Base-by-base conservation (phyloP, 2,113 vertebrate genomes). In the Mustelus asterias region DNA sequence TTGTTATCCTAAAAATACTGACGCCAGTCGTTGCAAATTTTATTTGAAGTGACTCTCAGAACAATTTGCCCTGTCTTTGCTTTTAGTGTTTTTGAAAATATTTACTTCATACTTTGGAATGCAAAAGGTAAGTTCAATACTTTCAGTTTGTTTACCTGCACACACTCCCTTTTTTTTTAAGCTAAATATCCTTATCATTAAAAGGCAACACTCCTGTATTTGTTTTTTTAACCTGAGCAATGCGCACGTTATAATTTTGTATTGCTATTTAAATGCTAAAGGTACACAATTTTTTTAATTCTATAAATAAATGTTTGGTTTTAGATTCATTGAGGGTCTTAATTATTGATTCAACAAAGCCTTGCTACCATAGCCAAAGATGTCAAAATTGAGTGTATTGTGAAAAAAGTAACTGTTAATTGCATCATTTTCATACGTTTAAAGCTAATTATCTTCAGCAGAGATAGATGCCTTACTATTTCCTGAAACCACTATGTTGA, bases 371-470 rank as follows among this genome's bases (percentile, higher is more conserved):
- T 76, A 11, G 89, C n/a, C 37, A 93, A 67, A 93, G 1, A n/a
- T n/a, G n/a, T 65, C 60, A 93, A 93, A 29, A 65, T n/a, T 93
- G 24, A 37, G 16, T 37, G 6, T 37, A n/a, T 93, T 93, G 60
- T 65, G 60, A 65, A 93, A 93, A 93, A 93, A 37, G 89, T 93
- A 93, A 65, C 60, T 65, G 89, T 93, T 93, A 93, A 37, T 93
- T 93, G 60, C 89, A 93, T 65, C 89, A 92, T 6, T 93, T 93
- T n/a, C 20, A 11, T 37, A 37, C n/a, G n/a, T 93, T 93, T 65
- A 37, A 93, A 65, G 89, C n/a, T n/a, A 63, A 93, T 93, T 93
- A 93, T 93, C 60, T 88, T 93, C 29, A 65, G n/a, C 33, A 93
- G 33, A 65, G 33, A 93, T 67, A 92, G 22, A 24, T 26, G 33